A percentile compares a stretch with the other conserved stretches of the same genome.
Conservation (phyloP, 2,113 vertebrate genomes). For the Aleadryas rufinucha region DNA sequence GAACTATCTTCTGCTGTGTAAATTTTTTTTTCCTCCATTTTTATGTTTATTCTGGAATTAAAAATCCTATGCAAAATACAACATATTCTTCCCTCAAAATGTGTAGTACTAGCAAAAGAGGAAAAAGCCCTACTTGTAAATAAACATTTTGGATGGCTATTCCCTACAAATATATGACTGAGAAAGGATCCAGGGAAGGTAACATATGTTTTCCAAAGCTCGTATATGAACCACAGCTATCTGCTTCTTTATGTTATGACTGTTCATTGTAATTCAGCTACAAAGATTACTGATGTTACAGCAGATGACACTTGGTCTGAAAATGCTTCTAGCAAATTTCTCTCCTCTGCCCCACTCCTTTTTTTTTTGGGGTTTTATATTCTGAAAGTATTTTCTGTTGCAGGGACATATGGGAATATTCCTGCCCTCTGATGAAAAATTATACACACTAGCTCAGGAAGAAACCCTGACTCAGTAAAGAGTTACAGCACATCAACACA, state of each 20-base stretch:
- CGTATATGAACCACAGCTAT: background rate
- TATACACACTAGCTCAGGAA: background rate
- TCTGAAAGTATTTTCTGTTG: background rate
- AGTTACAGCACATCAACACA: background rate
- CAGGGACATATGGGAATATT: background rate
- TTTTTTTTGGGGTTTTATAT: background rate
- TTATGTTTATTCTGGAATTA: background rate
- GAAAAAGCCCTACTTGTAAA: background rate
- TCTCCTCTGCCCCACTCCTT: background rate
- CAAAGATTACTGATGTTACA: background rate
- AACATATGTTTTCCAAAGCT: background rate
- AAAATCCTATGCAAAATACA: background rate
- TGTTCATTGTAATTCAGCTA: background rate
- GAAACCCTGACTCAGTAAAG: background rate
- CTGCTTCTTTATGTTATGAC: background rate
- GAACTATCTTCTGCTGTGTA: background rate
- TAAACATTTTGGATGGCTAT: background rate
- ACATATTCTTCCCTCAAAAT: background rate
- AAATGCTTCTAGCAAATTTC: background rate
- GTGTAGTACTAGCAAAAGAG: background rate
- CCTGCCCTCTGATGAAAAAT: background rate
- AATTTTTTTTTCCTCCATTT: background rate
- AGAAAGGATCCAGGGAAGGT: background rate
- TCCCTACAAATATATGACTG: background rate
- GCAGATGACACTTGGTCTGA: background rate